Base-by-base conservation (phyloP, 2,113 vertebrate genomes). In the Zosterops borbonicus region DNA sequence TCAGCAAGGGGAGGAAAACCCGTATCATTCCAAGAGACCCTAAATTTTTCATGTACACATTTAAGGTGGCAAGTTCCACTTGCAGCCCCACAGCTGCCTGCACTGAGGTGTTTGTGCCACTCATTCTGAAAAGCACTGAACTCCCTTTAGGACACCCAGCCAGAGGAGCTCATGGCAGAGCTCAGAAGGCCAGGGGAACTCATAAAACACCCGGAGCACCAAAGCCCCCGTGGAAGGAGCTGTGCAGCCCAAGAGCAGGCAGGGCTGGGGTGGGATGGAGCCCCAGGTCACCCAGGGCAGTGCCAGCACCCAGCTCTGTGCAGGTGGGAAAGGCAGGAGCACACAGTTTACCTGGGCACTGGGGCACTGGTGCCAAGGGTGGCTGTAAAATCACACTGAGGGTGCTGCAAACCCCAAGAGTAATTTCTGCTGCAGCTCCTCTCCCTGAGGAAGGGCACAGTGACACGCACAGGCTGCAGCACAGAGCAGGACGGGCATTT, bases 271-370 rank as follows among this genome's bases (percentile, higher is more conserved):
- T 7, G 39, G n/a, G 31, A 68, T 0, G 0, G 11, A 83, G 47
- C 9, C 33, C 17, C 39, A 4, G 17, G 13, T 3, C 28, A 37
- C 3, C 4, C 28, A 3, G 41, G 41, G 12, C 46, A 33, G 52
- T 0, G 0, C 44, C 5, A 3, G 44, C 9, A 18, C 47, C 20
- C 3, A 0, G 47, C 42, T 37, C 47, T 15, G 15, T 0, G 0
- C 53, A 56, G 53, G 12, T 8, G 33, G 42, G 21, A 42, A 22
- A 80, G 17, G 15, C 60, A 39, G 39, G 23, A 39, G 50, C 25
- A 50, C 29, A 17, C 5, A 3, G 14, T 2, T 46, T 5, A 15
- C 9, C n/a, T 3, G 2, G 1, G 31, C 33, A 17, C 8, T 12
- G 3, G 50, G 50, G 74, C 69, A 87, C 39, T 0, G 44, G 35